A percentile compares a stretch with the other conserved stretches of the same genome.
Evolutionary conservation across 37 sponge, comb jelly and placozoan genomes (phyloP).

Genomic region (Cladorhizidae sp.): DNA sequence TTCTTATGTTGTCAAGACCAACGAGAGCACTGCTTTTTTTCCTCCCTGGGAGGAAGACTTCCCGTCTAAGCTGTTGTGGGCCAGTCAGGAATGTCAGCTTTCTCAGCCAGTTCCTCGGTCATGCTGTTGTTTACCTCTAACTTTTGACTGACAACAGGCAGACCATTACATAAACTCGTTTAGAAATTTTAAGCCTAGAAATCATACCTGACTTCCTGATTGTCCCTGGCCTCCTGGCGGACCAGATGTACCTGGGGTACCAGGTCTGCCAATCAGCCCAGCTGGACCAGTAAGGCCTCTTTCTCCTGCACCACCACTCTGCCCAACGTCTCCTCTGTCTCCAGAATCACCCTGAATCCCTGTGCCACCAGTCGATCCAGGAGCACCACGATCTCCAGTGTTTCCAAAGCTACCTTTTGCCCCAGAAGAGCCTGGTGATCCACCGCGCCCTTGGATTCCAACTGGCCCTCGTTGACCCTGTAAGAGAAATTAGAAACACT

Average conservation of each 20-base stretch:
- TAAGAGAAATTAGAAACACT: not conserved
- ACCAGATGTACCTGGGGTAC: constrained; percentile 6
- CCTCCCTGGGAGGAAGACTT: too few relatives aligned
- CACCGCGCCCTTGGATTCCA: not conserved
- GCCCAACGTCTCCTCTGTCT: constrained; percentile 7
- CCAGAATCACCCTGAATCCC: not conserved
- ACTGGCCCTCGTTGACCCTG: constrained; percentile 17
- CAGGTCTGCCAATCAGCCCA: constrained; percentile 37
- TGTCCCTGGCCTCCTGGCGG: constrained; percentile 41
- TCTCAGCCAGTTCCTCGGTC: too few relatives aligned
- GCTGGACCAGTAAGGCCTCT: constrained; percentile 21
- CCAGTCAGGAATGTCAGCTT: too few relatives aligned
- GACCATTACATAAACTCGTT: too few relatives aligned
- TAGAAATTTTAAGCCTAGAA: too few relatives aligned
- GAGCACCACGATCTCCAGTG: not conserved
- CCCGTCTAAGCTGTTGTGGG: too few relatives aligned
- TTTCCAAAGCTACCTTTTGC: not conserved
- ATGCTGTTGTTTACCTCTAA: too few relatives aligned
- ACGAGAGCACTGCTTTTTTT: too few relatives aligned
- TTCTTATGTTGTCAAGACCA: too few relatives aligned
- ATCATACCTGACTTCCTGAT: constrained; percentile 43
- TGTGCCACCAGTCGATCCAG: constrained; percentile 6
- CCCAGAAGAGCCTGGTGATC: constrained; percentile 2
- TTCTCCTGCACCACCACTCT: constrained; percentile 4
- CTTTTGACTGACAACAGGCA: too few relatives aligned